These are phyloP conservation scores for Nannoperca australis DNA, from an alignment of 2,797 vertebrate genomes.

Conservation along the genomic window DNA sequence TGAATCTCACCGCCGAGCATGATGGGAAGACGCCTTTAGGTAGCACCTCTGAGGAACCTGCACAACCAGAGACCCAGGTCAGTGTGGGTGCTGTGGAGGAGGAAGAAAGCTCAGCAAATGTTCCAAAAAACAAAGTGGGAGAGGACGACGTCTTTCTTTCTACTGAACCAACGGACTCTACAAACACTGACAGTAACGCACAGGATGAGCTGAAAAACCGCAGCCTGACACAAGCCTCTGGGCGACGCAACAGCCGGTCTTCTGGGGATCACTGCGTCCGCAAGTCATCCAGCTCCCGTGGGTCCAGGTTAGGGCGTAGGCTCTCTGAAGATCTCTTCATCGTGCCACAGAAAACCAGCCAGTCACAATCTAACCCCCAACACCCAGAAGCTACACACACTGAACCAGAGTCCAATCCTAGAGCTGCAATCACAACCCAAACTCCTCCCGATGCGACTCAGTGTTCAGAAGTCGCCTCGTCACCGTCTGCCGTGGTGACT, in stretches of 20 bases:
- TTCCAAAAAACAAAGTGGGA: constrained; percentile 27
- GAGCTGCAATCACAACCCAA: constrained; percentile 12
- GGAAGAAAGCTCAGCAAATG: constrained; percentile 7
- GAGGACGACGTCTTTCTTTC: constrained; percentile 28
- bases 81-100: background rate
- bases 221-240: background rate
- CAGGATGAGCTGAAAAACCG: constrained; percentile 21
- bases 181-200: constrained; percentile 12
- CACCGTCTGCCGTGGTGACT: background rate
- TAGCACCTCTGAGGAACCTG: background rate
- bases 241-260: constrained; percentile 41
- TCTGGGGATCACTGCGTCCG: constrained; percentile 74
- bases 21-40: background rate
- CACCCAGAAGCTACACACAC: constrained; percentile 28
- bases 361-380: constrained; percentile 4
- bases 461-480: background rate
- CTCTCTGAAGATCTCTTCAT: constrained; percentile 80
- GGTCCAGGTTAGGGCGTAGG: constrained; percentile 61
- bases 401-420: constrained; percentile 11
- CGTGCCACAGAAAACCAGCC: constrained; percentile 56
- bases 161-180: constrained; percentile 23
- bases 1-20: constrained; percentile 14
- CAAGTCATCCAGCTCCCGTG: constrained; percentile 71
- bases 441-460: constrained; percentile 2
- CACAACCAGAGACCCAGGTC: constrained; percentile 10